phyloP scores from a whole-genome alignment of 1,140 invertebrate genomes.

The Polypedilum vanderplanki region DNA sequence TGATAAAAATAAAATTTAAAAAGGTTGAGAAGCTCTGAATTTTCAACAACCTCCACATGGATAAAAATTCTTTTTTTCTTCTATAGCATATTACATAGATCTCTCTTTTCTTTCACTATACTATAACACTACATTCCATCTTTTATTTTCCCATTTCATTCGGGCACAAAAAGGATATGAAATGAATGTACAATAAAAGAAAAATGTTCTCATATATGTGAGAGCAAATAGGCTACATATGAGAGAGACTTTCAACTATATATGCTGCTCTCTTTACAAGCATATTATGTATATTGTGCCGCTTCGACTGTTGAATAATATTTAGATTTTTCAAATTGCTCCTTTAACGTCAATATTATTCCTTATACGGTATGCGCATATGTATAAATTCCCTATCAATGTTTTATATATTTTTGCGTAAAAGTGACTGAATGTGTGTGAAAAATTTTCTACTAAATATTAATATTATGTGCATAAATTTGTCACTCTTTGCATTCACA shows the following conservation, averaged over 20 bases:
- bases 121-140: background rate
- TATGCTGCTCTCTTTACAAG: background rate
- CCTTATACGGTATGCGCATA: too few species aligned
- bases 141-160: constrained; percentile 2
- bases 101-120: background rate
- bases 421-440: too few species aligned
- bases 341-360: background rate
- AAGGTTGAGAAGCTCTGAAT: background rate
- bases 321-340: constrained; percentile 7
- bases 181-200: background rate
- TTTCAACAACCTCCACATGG: background rate
- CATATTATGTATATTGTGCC: background rate
- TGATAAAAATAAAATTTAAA: too few species aligned
- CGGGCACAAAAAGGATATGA: background rate
- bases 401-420: too few species aligned
- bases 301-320: background rate
- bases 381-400: too few species aligned
- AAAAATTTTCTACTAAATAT: too few species aligned
- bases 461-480: too few species aligned
- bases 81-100: too few species aligned
- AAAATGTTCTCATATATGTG: background rate
- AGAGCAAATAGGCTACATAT: constrained; percentile 17
- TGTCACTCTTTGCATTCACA: too few species aligned
- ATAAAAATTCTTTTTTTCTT: too few species aligned
- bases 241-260: background rate